Evolutionary conservation across 2,113 vertebrate species (phyloP), one percentile per base, ranked within the genome.

Genomic region (Actinemys pallida): DNA sequence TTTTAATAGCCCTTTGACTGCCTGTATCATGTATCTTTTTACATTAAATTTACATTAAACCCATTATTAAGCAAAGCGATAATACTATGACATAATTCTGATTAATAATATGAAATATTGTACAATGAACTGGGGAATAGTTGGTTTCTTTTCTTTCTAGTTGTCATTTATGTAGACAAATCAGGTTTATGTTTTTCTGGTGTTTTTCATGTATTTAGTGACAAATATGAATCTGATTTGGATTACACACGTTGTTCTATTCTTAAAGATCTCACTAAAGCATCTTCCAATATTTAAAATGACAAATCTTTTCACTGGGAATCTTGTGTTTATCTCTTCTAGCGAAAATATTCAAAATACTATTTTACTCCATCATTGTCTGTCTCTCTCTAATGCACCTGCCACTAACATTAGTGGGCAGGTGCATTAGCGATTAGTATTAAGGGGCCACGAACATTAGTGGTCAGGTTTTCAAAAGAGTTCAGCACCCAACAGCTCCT

Each of bases 41-140:
- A 93, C 91, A 96, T 95, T 96, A 97, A 96, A 97, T 92, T 96
- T 97, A 94, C 93, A 97, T 97, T 97, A 96, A 97, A 89, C 88
- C 96, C 81, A 90, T 96, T 97, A 95, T 97, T 97, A 98, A 95
- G 87, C 53, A 93, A 96, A 97, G 79, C 84, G 94, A 96, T 97
- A 97, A 95, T 89, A 79, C 89, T 53, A 45, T 94, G 92, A 95
- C 92, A 54, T 91, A 96, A 96, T 94, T 96, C 84, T 95, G 93
- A 95, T 96, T 89, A 95, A 92, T 97, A 97, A 86, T 56, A 27
- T 83, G 78, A 97, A 93, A 52, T 88, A 96, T 89, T 96, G 90
- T 6, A 10, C 29, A 80, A 52, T 94, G 97, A 96, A 92, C 22
- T 91, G 81, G 50, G 81, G 87, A 29, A 79, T 82, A 93, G 83